Evolutionary conservation across 2,888 invertebrate species (phyloP).

Genomic region (Euzophera pinguis): DNA sequence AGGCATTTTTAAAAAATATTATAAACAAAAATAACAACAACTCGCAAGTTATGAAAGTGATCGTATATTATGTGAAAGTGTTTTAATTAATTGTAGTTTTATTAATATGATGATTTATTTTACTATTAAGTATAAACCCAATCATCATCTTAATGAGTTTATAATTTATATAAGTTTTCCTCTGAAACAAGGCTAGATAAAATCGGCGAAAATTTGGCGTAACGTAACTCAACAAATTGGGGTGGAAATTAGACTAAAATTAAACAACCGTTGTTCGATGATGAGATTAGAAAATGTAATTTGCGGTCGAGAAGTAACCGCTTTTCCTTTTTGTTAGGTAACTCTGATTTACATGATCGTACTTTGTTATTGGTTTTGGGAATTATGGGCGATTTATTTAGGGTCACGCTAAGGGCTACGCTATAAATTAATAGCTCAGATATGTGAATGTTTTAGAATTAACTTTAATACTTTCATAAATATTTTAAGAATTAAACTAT

Average conservation of each 20-base stretch:
- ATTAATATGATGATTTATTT: too few relatives aligned
- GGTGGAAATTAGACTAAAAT: constrained; percentile 50
- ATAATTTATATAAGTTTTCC: background rate
- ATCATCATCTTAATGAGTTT: background rate
- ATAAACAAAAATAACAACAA: too few relatives aligned
- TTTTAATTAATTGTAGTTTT: too few relatives aligned
- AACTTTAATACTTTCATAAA: too few relatives aligned
- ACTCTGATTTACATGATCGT: constrained; percentile 17
- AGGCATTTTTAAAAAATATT: too few relatives aligned
- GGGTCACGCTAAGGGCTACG: background rate
- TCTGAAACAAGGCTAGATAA: background rate
- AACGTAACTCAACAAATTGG: constrained; percentile 36
- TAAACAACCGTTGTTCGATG: constrained; percentile 42
- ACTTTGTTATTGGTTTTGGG: constrained; percentile 30
- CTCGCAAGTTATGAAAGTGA: too few relatives aligned
- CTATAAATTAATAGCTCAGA: too few relatives aligned
- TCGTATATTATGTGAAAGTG: too few relatives aligned
- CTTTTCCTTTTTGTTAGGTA: constrained; percentile 32
- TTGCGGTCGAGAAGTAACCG: constrained; percentile 30
- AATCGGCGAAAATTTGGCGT: constrained; percentile 26
- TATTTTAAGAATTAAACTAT: too few relatives aligned
- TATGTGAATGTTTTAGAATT: too few relatives aligned
- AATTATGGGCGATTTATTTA: constrained; percentile 20
- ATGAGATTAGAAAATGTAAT: constrained; percentile 52
- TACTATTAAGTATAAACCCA: too few relatives aligned